Conservation (phyloP, 2,888 invertebrate species). For the Meganola albula region DNA sequence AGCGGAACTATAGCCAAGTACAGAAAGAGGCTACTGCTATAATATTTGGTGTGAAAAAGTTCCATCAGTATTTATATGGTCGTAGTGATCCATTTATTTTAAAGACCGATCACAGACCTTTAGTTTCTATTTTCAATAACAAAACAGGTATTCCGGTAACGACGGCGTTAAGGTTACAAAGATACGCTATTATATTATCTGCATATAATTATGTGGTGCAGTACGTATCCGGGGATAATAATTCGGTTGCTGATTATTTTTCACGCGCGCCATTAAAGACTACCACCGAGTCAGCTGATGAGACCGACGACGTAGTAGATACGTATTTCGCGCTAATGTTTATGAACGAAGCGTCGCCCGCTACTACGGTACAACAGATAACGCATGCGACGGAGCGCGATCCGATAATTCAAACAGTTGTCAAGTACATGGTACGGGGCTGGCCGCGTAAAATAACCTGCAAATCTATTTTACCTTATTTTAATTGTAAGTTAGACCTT, state of each 20-base stretch:
- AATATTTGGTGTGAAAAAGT: background rate
- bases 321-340: background rate
- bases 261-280: background rate
- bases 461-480: conserved; percentile 1
- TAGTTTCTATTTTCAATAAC: conserved; percentile 1
- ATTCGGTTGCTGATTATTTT: conserved; percentile 2
- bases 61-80: conserved; percentile 1
- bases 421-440: background rate
- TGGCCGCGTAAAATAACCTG: conserved; percentile 3
- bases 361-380: background rate
- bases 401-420: background rate
- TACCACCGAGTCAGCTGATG: background rate
- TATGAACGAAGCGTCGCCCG: background rate
- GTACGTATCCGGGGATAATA: background rate
- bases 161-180: background rate
- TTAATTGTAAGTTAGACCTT: conserved; percentile 1
- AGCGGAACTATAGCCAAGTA: conserved; percentile 1
- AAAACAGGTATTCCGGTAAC: background rate
- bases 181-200: conserved; percentile 3
- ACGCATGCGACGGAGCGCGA: background rate
- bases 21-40: conserved; percentile 3
- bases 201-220: conserved; percentile 1
- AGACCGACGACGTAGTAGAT: background rate
- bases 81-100: conserved; percentile 3
- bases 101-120: conserved; percentile 3